Base-by-base conservation (phyloP, 2,888 invertebrate genomes). In the Morpho achilles region DNA sequence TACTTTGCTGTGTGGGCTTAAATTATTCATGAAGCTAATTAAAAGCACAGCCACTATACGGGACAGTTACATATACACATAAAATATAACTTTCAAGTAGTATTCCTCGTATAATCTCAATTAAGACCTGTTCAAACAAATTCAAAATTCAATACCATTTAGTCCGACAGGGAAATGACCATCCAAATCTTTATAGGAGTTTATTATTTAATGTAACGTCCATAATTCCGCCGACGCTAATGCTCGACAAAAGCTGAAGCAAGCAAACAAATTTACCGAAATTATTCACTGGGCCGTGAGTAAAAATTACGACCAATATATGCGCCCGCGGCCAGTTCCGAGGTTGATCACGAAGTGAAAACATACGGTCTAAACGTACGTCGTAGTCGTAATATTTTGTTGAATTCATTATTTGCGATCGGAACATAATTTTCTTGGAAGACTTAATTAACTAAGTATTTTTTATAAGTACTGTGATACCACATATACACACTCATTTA, bases 201-300 rank as follows among this genome's bases (percentile, higher is more conserved):
- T 76, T 80, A 81, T 80, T 78, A 81, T 83, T 79, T 77, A 83
- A 79, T 76, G 77, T 75, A 74, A 71, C 77, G 78, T 79, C 72
- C 79, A 81, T 82, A 83, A 83, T 76, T 76, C 72, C 67, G 64
- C 66, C 70, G 74, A 76, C 73, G 77, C 82, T 85, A 84, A 85
- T 83, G 79, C 73, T 76, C 77, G 80, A 83, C 81, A 80, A 82
- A 82, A 81, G 78, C 73, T 68, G 73, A 73, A 76, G 80, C 83
- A 81, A 80, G 82, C 84, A 86, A 87, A 87, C 87, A 87, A 86
- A 87, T 88, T 87, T 84, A 84, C 81, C 84, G 71, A 87, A 86
- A 86, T 86, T 78, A 82, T 83, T 83, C 80, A 73, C 70, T 77
- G 78, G 74, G 71, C 77, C 78, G 75, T 75, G 75, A 77, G 79